Conservation (phyloP, 2,113 vertebrate genomes). For the Oxygymnocypris stewartii region DNA sequence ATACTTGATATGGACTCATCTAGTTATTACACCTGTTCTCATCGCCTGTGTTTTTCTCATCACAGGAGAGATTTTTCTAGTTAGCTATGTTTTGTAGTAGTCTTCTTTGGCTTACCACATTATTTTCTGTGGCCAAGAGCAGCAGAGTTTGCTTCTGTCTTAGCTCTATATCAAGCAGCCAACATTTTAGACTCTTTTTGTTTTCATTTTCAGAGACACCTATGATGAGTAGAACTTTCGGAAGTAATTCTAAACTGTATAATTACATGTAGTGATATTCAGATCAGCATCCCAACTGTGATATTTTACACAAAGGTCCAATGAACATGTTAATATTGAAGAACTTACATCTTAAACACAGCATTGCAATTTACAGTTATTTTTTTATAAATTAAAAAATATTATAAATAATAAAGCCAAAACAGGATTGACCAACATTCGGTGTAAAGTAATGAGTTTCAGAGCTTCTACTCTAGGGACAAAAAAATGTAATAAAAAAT, state of each 20-base stretch:
- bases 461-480: neutral
- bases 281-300: neutral
- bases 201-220: neutral
- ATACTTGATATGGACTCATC: neutral
- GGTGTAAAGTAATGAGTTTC: neutral
- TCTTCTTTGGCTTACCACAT: neutral
- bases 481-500: too few species aligned
- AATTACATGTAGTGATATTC: neutral
- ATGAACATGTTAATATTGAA: neutral
- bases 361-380: too few species aligned
- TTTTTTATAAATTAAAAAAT: too few species aligned
- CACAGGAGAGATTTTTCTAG: neutral
- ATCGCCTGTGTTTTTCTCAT: neutral
- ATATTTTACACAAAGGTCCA: neutral
- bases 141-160: neutral
- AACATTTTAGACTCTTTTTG: neutral
- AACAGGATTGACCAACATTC: neutral
- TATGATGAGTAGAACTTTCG: neutral
- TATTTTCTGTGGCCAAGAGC: neutral
- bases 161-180: neutral
- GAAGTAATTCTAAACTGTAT: neutral
- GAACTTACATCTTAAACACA: neutral
- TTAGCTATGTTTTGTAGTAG: neutral
- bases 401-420: neutral
- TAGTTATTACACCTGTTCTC: neutral